Evolutionary conservation across 2,888 invertebrate species (phyloP).

Genomic region (Gymnocheta viridis): DNA sequence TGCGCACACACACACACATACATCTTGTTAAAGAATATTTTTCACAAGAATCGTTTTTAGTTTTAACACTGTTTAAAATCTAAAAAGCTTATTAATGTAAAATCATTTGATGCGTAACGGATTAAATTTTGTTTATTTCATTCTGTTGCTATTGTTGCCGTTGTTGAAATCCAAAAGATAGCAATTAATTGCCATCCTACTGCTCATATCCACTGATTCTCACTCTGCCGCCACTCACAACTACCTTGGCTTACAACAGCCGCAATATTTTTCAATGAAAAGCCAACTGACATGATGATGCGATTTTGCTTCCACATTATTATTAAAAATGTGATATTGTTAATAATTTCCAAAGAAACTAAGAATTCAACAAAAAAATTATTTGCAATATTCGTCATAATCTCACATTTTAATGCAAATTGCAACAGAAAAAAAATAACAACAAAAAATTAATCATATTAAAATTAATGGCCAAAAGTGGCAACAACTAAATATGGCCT

Average conservation of each 20-base stretch:
- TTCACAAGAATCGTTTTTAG: not conserved
- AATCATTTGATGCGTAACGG: slow-evolving; percentile 68
- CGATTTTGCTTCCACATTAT: slow-evolving; percentile 35
- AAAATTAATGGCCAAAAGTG: slow-evolving; percentile 54
- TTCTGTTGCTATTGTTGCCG: slow-evolving; percentile 44
- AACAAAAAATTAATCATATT: slow-evolving; percentile 61
- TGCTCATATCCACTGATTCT: slow-evolving; percentile 1
- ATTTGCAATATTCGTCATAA: slow-evolving; percentile 51
- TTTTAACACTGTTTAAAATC: slow-evolving; percentile 54
- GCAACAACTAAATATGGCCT: slow-evolving; percentile 46
- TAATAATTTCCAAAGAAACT: slow-evolving; percentile 59
- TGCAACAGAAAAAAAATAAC: slow-evolving; percentile 4
- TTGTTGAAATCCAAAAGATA: slow-evolving; percentile 42
- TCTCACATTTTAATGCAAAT: slow-evolving; percentile 48
- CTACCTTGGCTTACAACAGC: slow-evolving; percentile 10
- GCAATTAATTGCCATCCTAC: slow-evolving; percentile 60
- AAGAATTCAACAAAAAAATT: not conserved
- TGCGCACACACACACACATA: not conserved
- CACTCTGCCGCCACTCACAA: too few species aligned
- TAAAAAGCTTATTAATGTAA: slow-evolving; percentile 67
- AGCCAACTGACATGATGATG: slow-evolving; percentile 58
- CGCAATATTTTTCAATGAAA: slow-evolving; percentile 16
- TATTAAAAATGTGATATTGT: slow-evolving; percentile 58
- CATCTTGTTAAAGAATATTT: not conserved
- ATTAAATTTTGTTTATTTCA: slow-evolving; percentile 47